Conservation (phyloP, 1,140 invertebrate species). For the Tenebrio molitor region DNA sequence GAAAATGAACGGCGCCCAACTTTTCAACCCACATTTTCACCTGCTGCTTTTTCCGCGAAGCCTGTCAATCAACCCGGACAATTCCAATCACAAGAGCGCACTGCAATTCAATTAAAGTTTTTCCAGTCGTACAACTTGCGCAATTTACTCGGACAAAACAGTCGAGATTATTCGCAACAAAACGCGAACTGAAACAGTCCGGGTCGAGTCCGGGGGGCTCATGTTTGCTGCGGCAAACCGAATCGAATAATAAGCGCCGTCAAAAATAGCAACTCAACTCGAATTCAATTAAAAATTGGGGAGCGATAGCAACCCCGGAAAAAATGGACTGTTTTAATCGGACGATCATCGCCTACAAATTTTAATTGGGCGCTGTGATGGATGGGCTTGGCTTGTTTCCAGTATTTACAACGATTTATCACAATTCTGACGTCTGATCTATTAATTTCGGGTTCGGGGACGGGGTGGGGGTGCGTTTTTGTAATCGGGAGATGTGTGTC, state of each 20-base stretch:
- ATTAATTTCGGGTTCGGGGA: not conserved
- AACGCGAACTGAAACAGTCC: slow-evolving; percentile 2
- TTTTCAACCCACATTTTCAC: slow-evolving; percentile 10
- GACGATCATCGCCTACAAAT: slow-evolving; percentile 24
- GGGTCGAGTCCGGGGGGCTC: no score
- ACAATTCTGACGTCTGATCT: slow-evolving; percentile 19
- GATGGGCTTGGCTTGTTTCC: not conserved
- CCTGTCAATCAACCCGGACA: slow-evolving; percentile 7
- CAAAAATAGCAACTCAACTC: slow-evolving; percentile 15
- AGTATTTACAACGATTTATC: slow-evolving; percentile 17
- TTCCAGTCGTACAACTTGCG: not conserved
- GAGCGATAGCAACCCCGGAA: not conserved
- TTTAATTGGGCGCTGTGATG: slow-evolving; percentile 29
- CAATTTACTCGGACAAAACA: not conserved
- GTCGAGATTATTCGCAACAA: slow-evolving; percentile 1
- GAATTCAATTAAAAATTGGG: slow-evolving; percentile 24
- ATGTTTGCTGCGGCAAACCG: slow-evolving; percentile 20
- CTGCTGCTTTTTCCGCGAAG: slow-evolving; percentile 16
- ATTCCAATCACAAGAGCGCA: slow-evolving; percentile 12
- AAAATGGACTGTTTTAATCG: slow-evolving; percentile 13
- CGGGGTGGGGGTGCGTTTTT: not conserved
- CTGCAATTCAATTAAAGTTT: slow-evolving; percentile 25
- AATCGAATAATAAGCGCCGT: slow-evolving; percentile 26
- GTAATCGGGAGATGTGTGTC: not conserved
- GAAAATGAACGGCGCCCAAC: no score